Conservation (phyloP, 2,113 vertebrate genomes). For the Lasiurus borealis region DNA sequence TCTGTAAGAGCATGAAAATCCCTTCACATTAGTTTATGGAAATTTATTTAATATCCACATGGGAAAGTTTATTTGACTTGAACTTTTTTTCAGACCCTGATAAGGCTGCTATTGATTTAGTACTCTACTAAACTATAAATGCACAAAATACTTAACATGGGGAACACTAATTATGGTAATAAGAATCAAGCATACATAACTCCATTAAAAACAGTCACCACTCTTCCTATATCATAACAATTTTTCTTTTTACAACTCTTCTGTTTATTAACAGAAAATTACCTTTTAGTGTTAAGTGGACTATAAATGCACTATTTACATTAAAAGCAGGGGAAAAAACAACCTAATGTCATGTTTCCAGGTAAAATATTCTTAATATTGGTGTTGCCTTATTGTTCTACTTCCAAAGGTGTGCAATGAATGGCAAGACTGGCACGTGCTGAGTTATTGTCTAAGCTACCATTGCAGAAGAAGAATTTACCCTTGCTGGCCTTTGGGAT, state of each 20-base stretch:
- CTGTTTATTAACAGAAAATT: slow-evolving; percentile 85
- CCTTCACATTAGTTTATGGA: slow-evolving; percentile 81
- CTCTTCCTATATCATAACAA: slow-evolving; percentile 73
- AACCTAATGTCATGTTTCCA: slow-evolving; percentile 65
- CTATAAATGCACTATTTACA: slow-evolving; percentile 80
- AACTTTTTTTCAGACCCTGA: slow-evolving; percentile 78
- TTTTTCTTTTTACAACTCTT: slow-evolving; percentile 74
- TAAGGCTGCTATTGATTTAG: slow-evolving; percentile 82
- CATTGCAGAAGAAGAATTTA: background rate
- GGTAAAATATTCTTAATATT: slow-evolving; percentile 69
- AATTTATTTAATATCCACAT: slow-evolving; percentile 84
- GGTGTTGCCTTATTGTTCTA: slow-evolving; percentile 59
- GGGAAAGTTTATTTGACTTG: slow-evolving; percentile 82
- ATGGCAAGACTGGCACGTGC: background rate
- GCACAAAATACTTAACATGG: slow-evolving; percentile 24
- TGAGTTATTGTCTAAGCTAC: background rate
- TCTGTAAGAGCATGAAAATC: slow-evolving; percentile 77
- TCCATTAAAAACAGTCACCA: slow-evolving; percentile 75
- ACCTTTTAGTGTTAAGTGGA: slow-evolving; percentile 79
- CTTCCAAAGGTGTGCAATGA: slow-evolving; percentile 33
- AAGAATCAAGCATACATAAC: slow-evolving; percentile 80
- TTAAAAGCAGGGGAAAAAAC: slow-evolving; percentile 50
- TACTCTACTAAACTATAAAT: slow-evolving; percentile 76
- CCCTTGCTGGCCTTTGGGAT: background rate
- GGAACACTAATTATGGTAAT: slow-evolving; percentile 84